A percentile compares a stretch with the other conserved stretches of the same genome.
Evolutionary conservation across 2,797 vertebrate species (phyloP).

Genomic region (Ptychadena robeensis): DNA sequence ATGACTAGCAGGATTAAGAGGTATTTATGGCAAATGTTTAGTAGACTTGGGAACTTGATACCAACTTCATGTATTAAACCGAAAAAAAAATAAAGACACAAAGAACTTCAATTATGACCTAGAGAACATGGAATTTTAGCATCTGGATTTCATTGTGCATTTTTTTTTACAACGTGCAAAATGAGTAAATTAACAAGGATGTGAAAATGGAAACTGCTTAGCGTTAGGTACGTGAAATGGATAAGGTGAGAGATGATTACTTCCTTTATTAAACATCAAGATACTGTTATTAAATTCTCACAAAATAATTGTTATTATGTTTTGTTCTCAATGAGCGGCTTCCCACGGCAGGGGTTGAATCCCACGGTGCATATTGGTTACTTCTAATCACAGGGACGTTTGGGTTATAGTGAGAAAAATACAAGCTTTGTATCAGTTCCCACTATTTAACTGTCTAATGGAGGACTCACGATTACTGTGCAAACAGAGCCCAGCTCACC

Average conservation of each 20-base stretch:
- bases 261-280: slow-evolving; percentile 39
- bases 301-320: slow-evolving; percentile 24
- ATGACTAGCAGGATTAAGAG: slow-evolving; percentile 57
- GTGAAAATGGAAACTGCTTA: slow-evolving; percentile 57
- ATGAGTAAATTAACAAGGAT: slow-evolving; percentile 59
- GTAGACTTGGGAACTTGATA: slow-evolving; percentile 59
- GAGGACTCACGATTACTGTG: background rate
- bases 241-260: slow-evolving; percentile 56
- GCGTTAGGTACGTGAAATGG: slow-evolving; percentile 43
- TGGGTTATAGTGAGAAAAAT: slow-evolving; percentile 1
- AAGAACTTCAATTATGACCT: slow-evolving; percentile 62
- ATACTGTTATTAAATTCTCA: slow-evolving; percentile 41
- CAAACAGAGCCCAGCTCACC: slow-evolving; percentile 8
- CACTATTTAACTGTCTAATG: slow-evolving; percentile 42
- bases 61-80: slow-evolving; percentile 57
- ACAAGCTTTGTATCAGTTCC: slow-evolving; percentile 21
- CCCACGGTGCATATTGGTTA: slow-evolving; percentile 3
- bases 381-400: slow-evolving; percentile 7
- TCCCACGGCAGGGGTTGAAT: background rate
- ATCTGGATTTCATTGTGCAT: slow-evolving; percentile 57
- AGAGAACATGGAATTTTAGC: slow-evolving; percentile 58
- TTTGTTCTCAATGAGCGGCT: slow-evolving; percentile 1
- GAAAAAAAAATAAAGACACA: slow-evolving; percentile 39
- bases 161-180: slow-evolving; percentile 53
- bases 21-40: slow-evolving; percentile 62